Evolutionary conservation across 2,888 invertebrate species (phyloP), one percentile per base, ranked within the genome.

Genomic region (Tetranychus piercei): DNA sequence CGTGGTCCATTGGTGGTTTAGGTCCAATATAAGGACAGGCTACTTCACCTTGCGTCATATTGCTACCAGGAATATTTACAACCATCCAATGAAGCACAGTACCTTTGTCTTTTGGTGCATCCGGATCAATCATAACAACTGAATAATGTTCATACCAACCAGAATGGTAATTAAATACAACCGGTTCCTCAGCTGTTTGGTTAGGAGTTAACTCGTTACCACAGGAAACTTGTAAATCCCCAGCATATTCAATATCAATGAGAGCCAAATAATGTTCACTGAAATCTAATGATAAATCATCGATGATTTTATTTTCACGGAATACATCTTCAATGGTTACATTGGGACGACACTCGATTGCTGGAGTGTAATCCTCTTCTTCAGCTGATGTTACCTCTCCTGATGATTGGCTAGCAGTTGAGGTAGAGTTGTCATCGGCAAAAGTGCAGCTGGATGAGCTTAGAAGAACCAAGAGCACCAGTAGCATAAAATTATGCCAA

Each of bases 101-200:
- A 6, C 55, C 55, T 1, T 15, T 15, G 15, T 55, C 55, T 55
- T 55, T 55, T 9, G 55, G 15, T 55, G 55, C 55, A 55, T 55
- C 55, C 11, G 55, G 55, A 55, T 55, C 55, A 55, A 55, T 55
- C 55, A 55, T 55, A 6, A 55, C 55, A 55, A 55, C 15, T 55
- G 55, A 55, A 55, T 55, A 55, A 55, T 55, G 55, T 55, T 55
- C 55, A 55, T 55, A 55, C 55, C 55, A 55, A 55, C 55, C 55
- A 55, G 11, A 9, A 55, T 55, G 55, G 55, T 55, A 55, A 55
- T 55, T 55, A 55, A 55, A 55, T 9, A 55, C 15, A 55, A 55
- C 55, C 9, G 55, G 55, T 55, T 55, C 55, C 15, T 55, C 2
- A 55, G 55, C 9, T 9, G 55, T 55, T 55, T 55, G 55, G 3